Evolutionary conservation across 1,140 invertebrate species (phyloP).

Genomic region (Babylonia areolata): DNA sequence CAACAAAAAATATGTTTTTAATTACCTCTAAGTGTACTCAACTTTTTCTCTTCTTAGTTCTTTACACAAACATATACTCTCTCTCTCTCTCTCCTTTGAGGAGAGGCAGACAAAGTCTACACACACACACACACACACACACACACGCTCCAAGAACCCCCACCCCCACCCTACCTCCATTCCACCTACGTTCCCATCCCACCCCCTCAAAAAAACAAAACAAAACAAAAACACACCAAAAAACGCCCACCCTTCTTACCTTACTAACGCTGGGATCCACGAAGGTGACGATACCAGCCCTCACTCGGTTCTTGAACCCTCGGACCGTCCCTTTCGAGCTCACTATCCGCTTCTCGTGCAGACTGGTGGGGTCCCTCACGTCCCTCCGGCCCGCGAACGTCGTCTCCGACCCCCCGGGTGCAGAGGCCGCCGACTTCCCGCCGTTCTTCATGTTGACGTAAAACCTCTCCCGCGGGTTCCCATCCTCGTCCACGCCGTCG

Average conservation of each 20-base stretch:
- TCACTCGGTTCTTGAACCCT: slow-evolving; percentile 94
- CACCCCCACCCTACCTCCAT: too few species aligned
- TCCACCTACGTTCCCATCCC: too few species aligned
- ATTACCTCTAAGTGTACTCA: too few species aligned
- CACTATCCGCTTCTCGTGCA: slow-evolving; percentile 64
- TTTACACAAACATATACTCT: too few species aligned
- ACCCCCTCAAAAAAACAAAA: too few species aligned
- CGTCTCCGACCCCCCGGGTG: background rate
- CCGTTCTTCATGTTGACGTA: slow-evolving; percentile 5
- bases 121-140: too few species aligned
- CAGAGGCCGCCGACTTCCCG: background rate
- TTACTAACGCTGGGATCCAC: background rate
- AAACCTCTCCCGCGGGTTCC: background rate
- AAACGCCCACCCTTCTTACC: background rate
- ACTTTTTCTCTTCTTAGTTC: too few species aligned
- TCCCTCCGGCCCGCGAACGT: slow-evolving; percentile 67
- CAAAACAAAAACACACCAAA: too few species aligned
- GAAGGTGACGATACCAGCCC: slow-evolving; percentile 93
- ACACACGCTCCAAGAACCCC: too few species aligned
- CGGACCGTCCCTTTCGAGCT: slow-evolving; percentile 92
- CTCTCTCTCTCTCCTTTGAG: too few species aligned
- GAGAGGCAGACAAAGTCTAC: too few species aligned
- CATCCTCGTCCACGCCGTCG: background rate
- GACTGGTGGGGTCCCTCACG: slow-evolving; percentile 51
- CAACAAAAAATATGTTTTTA: too few species aligned